A percentile compares a stretch with the other conserved stretches of the same genome.
These are phyloP conservation scores for Drosophila silvestris DNA, from an alignment of 2,888 invertebrate genomes.

Conservation along the genomic window DNA sequence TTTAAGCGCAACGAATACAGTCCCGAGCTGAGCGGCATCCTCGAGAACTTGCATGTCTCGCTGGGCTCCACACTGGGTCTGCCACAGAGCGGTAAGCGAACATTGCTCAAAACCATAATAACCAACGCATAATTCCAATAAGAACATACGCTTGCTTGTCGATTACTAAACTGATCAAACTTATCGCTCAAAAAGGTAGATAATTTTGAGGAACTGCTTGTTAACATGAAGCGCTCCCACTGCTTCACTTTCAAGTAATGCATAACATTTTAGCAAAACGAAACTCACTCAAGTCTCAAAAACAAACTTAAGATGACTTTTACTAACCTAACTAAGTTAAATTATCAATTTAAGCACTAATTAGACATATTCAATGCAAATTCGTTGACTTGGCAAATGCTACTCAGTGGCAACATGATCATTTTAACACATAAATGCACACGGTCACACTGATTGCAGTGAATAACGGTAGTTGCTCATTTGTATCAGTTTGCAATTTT, in stretches of 20 bases:
- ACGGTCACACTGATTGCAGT: neutral
- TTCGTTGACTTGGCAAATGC: neutral
- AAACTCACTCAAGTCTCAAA: neutral
- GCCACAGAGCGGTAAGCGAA: constrained; percentile 83
- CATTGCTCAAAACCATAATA: neutral
- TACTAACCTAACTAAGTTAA: neutral
- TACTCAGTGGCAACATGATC: neutral
- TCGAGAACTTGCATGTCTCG: constrained; percentile 85
- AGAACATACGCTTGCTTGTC: neutral
- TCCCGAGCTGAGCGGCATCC: constrained; percentile 83
- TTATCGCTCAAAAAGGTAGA: neutral
- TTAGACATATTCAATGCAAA: neutral
- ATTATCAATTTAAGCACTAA: neutral
- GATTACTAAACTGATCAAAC: constrained; percentile 1
- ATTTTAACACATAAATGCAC: neutral
- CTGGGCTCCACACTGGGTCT: constrained; percentile 84
- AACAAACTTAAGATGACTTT: neutral
- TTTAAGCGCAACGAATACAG: constrained; percentile 83
- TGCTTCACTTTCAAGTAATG: neutral
- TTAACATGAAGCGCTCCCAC: neutral
- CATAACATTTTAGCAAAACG: neutral
- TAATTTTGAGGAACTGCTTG: neutral
- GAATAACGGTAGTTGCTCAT: constrained; percentile 6
- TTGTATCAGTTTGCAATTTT: neutral
- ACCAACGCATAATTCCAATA: neutral